A percentile compares a stretch with the other conserved stretches of the same genome.
These are phyloP conservation scores for Catostomus latipinnis DNA, from an alignment of 2,797 vertebrate species.

Conservation along the genomic window DNA sequence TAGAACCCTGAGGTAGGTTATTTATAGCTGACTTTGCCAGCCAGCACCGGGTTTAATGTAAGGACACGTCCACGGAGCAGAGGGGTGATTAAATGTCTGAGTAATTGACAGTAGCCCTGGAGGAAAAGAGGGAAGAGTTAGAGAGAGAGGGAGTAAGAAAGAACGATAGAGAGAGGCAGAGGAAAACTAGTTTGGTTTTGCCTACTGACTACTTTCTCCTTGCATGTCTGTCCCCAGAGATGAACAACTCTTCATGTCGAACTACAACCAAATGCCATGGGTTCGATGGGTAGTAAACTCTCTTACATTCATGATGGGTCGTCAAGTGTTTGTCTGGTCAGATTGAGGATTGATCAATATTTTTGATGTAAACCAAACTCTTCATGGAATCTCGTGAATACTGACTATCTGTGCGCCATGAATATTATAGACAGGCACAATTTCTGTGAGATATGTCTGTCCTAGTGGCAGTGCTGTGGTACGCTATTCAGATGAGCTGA, in stretches of 20 bases:
- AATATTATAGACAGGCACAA: conserved; percentile 11
- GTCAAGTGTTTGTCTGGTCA: not conserved
- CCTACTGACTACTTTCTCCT: not conserved
- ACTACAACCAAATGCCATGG: conserved; percentile 27
- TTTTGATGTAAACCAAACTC: conserved; percentile 29
- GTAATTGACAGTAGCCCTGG: conserved; percentile 60
- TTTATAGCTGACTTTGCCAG: conserved; percentile 68
- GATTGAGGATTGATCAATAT: conserved; percentile 9
- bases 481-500: conserved; percentile 14
- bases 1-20: conserved; percentile 58
- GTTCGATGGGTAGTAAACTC: conserved; percentile 16
- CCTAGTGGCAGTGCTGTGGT: not conserved
- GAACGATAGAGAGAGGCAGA: not conserved
- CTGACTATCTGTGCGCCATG: not conserved
- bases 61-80: conserved; percentile 61
- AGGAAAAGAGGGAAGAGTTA: conserved; percentile 28
- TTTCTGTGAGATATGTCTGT: conserved; percentile 16
- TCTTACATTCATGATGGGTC: conserved; percentile 5
- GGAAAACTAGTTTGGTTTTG: conserved; percentile 32
- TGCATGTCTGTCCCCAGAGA: conserved; percentile 34
- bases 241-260: conserved; percentile 30
- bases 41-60: conserved; percentile 58
- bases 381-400: not conserved
- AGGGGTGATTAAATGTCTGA: conserved; percentile 63
- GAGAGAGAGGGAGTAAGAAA: conserved; percentile 5